Base-by-base conservation (phyloP, 2,797 vertebrate genomes). In the Ispidina lecontei region DNA sequence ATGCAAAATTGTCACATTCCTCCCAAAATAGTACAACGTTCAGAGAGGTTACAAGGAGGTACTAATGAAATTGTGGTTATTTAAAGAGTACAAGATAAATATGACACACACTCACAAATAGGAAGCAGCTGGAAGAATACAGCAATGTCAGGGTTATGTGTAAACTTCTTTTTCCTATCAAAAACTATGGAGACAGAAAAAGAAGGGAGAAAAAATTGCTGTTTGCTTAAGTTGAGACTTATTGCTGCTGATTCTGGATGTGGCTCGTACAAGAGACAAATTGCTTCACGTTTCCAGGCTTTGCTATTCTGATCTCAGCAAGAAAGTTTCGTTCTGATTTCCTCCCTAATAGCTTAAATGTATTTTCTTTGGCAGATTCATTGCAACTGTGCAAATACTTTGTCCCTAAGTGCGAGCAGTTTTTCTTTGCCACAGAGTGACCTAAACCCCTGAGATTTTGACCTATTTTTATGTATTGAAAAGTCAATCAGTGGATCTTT, bases 101-200 rank as follows among this genome's bases (percentile, higher is more conserved):
- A 37, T 19, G 84, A 90, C 68, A 96, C 76, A 85, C 18, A 15
- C 10, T 0, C 43, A 43, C 87, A 94, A 90, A 96, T 68, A 81
- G 70, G 84, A 92, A 84, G 78, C 94, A 95, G 83, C 91, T 93
- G 95, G 91, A 89, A 77, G 92, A 69, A 64, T 21, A 88, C 63
- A 75, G 83, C 76, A 77, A 59, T 52, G 79, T 87, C 91, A 83
- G 71, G 69, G 52, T 41, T 60, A 68, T 37, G 67, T 83, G 81
- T 89, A 93, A 94, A 95, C 78, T 79, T 56, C 39, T 26, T 68
- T 94, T 89, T 87, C 74, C 81, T 83, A 80, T 49, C 55, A 88
- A 89, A 92, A 93, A 69, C 31, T 67, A 72, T 37, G 64, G 89
- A 72, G 91, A 87, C 71, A 78, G 78, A 95, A 59, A 84, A 93